Evolutionary conservation across 1,140 invertebrate genomes (phyloP).

Genomic region (Pentalonia nigronervosa): DNA sequence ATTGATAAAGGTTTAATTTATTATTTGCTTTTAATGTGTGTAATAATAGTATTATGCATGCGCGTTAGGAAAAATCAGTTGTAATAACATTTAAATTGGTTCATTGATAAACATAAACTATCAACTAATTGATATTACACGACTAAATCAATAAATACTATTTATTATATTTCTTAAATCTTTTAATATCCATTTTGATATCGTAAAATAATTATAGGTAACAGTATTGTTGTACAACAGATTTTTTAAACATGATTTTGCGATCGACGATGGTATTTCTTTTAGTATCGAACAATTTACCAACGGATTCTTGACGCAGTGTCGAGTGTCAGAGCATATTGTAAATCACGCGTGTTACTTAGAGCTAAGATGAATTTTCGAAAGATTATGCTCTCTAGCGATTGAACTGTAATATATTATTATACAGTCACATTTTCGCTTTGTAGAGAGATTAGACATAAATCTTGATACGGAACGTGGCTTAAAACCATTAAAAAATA

Average conservation of each 20-base stretch:
- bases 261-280: not conserved
- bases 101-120: not conserved
- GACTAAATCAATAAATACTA: not conserved
- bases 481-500: not conserved
- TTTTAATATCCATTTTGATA: not conserved
- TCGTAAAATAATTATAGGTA: not conserved
- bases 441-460: not conserved
- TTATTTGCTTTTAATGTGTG: not conserved
- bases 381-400: not conserved
- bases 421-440: not conserved
- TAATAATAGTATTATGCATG: no score
- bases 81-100: not conserved
- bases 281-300: not conserved
- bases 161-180: not conserved
- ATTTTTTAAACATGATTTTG: not conserved
- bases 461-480: not conserved
- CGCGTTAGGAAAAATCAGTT: not conserved
- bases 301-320: not conserved
- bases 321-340: no score
- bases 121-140: not conserved
- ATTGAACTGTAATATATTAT: not conserved
- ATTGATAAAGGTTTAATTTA: not conserved
- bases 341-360: no score
- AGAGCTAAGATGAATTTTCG: not conserved
- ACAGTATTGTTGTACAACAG: no score